A percentile compares a stretch with the other conserved stretches of the same genome.
Conservation (phyloP, 2,113 vertebrate species). For the Tenrec ecaudatus region DNA sequence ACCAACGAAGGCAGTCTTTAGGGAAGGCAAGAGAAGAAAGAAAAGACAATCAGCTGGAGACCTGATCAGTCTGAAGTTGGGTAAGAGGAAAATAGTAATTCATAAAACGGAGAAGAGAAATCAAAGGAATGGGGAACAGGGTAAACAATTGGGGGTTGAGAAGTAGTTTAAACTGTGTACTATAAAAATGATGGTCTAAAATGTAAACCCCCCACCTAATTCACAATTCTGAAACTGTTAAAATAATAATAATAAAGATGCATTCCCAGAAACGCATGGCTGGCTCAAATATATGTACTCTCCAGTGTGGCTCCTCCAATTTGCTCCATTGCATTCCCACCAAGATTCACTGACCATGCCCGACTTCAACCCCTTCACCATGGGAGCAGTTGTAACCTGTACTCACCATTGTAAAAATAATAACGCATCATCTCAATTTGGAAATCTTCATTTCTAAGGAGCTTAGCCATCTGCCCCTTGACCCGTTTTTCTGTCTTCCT, state of each 20-base stretch:
- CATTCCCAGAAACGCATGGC: not conserved
- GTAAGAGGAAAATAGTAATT: too few relatives aligned
- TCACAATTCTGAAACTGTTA: too few relatives aligned
- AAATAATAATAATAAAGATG: not conserved
- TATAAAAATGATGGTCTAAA: too few relatives aligned
- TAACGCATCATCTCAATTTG: conserved; percentile 40
- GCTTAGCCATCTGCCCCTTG: not conserved
- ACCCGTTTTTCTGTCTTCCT: conserved; percentile 14
- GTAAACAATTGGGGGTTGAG: too few relatives aligned
- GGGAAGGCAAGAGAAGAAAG: too few relatives aligned
- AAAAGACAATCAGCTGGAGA: too few relatives aligned
- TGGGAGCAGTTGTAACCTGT: not conserved
- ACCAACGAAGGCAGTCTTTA: too few relatives aligned
- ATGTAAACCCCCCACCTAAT: too few relatives aligned
- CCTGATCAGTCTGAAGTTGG: too few relatives aligned
- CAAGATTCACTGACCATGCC: conserved; percentile 20
- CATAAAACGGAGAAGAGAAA: too few relatives aligned
- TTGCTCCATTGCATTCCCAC: not conserved
- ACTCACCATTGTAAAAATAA: not conserved
- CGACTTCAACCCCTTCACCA: not conserved
- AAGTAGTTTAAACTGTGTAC: too few relatives aligned
- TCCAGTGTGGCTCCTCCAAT: not conserved
- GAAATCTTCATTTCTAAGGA: not conserved
- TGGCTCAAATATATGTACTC: not conserved
- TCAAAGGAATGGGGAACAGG: too few relatives aligned